A percentile compares a stretch with the other conserved stretches of the same genome.
Evolutionary conservation across 2,113 vertebrate genomes (phyloP).

Genomic region (Cavia porcellus): DNA sequence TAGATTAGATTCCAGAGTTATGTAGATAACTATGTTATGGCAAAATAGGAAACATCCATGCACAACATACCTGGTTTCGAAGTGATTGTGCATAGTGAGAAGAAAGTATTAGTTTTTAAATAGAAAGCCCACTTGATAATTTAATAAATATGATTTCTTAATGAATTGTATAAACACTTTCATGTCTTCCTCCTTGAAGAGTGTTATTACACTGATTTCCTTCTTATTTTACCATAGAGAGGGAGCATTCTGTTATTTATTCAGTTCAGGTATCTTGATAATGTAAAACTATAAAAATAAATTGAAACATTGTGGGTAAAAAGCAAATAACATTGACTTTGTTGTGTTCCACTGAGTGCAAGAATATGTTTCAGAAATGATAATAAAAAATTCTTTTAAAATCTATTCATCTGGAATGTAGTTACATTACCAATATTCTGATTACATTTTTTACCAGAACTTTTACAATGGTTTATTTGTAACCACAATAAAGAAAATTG

Average conservation of each 20-base stretch:
- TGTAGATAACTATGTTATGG: not conserved
- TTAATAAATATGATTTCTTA: slow-evolving; percentile 61
- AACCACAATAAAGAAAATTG: not conserved
- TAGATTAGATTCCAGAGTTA: not conserved
- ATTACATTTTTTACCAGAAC: not conserved
- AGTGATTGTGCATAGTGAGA: not conserved
- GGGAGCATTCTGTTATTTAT: slow-evolving; percentile 62
- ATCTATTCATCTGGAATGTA: slow-evolving; percentile 16
- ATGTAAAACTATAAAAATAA: slow-evolving; percentile 60
- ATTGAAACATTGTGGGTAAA: slow-evolving; percentile 54
- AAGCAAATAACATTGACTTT: slow-evolving; percentile 55
- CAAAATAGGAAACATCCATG: not conserved
- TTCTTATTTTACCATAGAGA: slow-evolving; percentile 67
- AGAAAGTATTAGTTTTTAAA: slow-evolving; percentile 64
- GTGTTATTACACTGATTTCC: slow-evolving; percentile 61
- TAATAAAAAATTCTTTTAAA: slow-evolving; percentile 29
- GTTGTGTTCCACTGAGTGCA: slow-evolving; percentile 1
- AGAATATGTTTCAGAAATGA: not conserved
- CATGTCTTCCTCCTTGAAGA: slow-evolving; percentile 31
- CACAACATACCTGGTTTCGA: slow-evolving; percentile 21
- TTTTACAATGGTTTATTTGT: slow-evolving; percentile 23
- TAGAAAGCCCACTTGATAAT: slow-evolving; percentile 14
- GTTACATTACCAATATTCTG: not conserved
- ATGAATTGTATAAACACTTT: slow-evolving; percentile 28
- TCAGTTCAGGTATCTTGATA: slow-evolving; percentile 63